Percentiles rank a stretch among this genome's conserved stretches.
Evolutionary conservation across 2,888 invertebrate genomes (phyloP).

Genomic region (Sesia bembeciformis): DNA sequence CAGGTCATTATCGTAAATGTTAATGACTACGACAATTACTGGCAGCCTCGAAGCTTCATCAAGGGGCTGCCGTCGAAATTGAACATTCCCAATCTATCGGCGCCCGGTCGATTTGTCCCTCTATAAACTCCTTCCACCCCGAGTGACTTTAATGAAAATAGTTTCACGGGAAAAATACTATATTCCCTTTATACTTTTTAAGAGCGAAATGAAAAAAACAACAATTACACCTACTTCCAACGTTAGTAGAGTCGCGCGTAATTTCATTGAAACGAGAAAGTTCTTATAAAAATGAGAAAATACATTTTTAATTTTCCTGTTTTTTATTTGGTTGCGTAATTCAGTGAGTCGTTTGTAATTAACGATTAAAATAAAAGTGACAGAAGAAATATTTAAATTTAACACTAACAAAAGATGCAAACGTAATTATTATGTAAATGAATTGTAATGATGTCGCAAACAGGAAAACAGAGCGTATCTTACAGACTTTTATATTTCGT

Average conservation of each 20-base stretch:
- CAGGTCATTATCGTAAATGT: constrained; percentile 65
- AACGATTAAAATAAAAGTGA: neutral
- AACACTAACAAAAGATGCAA: neutral
- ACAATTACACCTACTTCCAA: constrained; percentile 9
- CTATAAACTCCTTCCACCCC: constrained; percentile 57
- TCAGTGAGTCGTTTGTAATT: neutral
- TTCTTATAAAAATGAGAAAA: constrained; percentile 9
- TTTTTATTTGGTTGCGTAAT: constrained; percentile 3
- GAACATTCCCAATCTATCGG: constrained; percentile 59
- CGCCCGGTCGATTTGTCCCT: constrained; percentile 46
- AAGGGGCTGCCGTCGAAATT: constrained; percentile 43
- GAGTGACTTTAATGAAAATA: constrained; percentile 63
- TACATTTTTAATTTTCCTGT: constrained; percentile 7
- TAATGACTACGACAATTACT: constrained; percentile 68
- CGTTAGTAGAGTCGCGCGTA: constrained; percentile 10
- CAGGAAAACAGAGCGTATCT: constrained; percentile 6
- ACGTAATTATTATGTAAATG: neutral
- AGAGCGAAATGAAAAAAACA: constrained; percentile 11
- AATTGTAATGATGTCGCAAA: constrained; percentile 5
- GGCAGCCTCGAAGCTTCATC: constrained; percentile 41
- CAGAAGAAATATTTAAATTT: neutral
- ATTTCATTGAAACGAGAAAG: constrained; percentile 9
- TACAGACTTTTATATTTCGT: constrained; percentile 22
- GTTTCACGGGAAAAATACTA: constrained; percentile 56
- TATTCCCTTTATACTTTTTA: constrained; percentile 4